Conservation (phyloP, 2,113 vertebrate genomes). For the Pterocles orientalis region DNA sequence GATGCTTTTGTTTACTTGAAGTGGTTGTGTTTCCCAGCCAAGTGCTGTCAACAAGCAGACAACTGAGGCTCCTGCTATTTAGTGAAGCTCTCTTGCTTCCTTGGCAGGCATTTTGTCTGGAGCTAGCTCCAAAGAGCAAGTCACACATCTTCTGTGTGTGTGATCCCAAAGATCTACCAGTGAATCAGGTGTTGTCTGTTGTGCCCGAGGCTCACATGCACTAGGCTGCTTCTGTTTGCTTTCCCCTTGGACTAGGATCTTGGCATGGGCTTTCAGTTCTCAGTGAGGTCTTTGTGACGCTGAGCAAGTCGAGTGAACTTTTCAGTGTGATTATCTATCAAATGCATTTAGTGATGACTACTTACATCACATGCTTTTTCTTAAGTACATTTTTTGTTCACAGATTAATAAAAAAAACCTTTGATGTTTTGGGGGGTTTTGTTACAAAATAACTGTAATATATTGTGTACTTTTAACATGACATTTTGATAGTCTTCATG, state of each 20-base stretch:
- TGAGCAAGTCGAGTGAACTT: background rate
- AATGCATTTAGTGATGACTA: background rate
- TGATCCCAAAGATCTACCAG: background rate
- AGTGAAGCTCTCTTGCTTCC: background rate
- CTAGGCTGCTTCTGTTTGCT: background rate
- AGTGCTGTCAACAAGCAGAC: background rate
- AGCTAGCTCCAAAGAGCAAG: background rate
- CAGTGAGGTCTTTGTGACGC: background rate
- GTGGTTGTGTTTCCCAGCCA: background rate
- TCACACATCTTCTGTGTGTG: background rate
- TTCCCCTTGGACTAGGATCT: background rate
- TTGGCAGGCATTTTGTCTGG: background rate
- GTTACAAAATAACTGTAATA: background rate
- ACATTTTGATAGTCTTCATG: background rate
- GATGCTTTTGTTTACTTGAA: background rate
- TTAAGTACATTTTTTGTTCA: background rate
- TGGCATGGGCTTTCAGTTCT: background rate
- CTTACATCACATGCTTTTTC: background rate
- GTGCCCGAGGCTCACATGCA: accelerated
- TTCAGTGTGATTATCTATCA: background rate
- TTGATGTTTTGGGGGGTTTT: background rate
- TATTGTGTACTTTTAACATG: background rate
- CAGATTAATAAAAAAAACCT: background rate
- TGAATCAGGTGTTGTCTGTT: background rate
- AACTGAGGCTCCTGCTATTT: background rate